Evolutionary conservation across 2,888 invertebrate species (phyloP).

Genomic region (Watsonalla binaria): DNA sequence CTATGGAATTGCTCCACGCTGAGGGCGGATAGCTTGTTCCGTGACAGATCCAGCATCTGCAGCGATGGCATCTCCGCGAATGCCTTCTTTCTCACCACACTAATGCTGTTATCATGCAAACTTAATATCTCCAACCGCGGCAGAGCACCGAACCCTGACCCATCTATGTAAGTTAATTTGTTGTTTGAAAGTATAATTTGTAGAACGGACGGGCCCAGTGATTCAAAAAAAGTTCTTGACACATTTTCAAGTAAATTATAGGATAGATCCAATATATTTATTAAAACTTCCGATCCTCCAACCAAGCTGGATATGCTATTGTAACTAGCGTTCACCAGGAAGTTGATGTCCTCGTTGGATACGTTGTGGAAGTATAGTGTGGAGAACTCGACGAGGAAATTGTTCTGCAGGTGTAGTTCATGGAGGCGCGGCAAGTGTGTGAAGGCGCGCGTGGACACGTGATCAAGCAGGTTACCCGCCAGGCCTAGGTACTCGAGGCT

Average conservation of each 20-base stretch:
- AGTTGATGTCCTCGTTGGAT: conserved; percentile 76
- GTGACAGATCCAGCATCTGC: conserved; percentile 45
- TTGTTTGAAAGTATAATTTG: conserved; percentile 80
- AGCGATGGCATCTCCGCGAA: conserved; percentile 72
- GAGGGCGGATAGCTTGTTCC: conserved; percentile 38
- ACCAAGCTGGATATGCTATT: conserved; percentile 73
- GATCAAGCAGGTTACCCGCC: conserved; percentile 84
- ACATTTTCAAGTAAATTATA: conserved; percentile 80
- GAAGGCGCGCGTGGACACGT: conserved; percentile 84
- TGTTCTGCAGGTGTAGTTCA: conserved; percentile 86
- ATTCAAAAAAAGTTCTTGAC: conserved; percentile 79
- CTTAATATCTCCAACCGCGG: conserved; percentile 62
- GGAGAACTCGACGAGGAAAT: conserved; percentile 81
- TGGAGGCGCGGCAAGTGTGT: conserved; percentile 82
- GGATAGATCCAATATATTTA: conserved; percentile 82
- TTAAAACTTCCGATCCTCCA: conserved; percentile 51
- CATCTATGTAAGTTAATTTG: conserved; percentile 49
- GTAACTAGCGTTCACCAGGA: conserved; percentile 84
- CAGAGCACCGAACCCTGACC: conserved; percentile 46
- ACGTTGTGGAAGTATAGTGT: conserved; percentile 81
- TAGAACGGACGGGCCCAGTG: conserved; percentile 33
- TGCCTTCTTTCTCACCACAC: conserved; percentile 81
- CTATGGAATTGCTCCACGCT: conserved; percentile 61
- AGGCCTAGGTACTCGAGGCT: conserved; percentile 86
- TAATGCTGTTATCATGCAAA: conserved; percentile 83